Conservation (phyloP, 2,797 vertebrate species). For the Antennarius maculatus region DNA sequence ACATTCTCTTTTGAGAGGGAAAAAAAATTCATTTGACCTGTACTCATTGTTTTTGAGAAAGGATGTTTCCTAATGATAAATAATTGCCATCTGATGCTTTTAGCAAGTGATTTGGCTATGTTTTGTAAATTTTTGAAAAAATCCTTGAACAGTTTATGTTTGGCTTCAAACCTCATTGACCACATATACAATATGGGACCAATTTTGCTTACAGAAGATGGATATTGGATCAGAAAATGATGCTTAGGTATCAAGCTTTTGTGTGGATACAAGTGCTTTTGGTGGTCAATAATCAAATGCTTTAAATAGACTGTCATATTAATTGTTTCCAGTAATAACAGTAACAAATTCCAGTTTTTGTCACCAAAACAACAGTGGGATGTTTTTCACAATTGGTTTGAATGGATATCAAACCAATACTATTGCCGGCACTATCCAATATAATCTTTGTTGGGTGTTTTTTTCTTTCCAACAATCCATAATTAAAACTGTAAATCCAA, state of each 20-base stretch:
- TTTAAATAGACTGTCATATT: too few relatives aligned
- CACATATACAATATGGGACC: too few relatives aligned
- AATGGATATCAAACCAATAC: too few relatives aligned
- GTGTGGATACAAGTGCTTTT: constrained; percentile 29
- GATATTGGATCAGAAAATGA: constrained; percentile 37
- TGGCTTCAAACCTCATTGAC: not conserved
- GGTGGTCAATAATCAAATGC: constrained; percentile 28
- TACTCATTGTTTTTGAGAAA: not conserved
- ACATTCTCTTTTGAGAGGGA: not conserved
- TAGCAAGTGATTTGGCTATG: constrained; percentile 1
- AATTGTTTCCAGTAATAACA: too few relatives aligned
- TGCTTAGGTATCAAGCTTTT: constrained; percentile 24
- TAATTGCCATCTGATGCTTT: not conserved
- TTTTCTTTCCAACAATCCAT: too few relatives aligned
- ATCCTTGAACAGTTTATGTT: not conserved
- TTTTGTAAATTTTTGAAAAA: not conserved
- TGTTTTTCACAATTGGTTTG: too few relatives aligned
- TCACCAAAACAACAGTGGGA: too few relatives aligned
- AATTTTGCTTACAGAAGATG: too few relatives aligned
- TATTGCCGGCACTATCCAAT: too few relatives aligned
- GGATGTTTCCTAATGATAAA: not conserved
- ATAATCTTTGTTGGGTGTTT: too few relatives aligned
- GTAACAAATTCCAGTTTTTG: too few relatives aligned
- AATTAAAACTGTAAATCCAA: too few relatives aligned
- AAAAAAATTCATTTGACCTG: not conserved